Evolutionary conservation across 1,140 invertebrate genomes (phyloP), one percentile per base, ranked within the genome.

Genomic region (Odontomachus brunneus): DNA sequence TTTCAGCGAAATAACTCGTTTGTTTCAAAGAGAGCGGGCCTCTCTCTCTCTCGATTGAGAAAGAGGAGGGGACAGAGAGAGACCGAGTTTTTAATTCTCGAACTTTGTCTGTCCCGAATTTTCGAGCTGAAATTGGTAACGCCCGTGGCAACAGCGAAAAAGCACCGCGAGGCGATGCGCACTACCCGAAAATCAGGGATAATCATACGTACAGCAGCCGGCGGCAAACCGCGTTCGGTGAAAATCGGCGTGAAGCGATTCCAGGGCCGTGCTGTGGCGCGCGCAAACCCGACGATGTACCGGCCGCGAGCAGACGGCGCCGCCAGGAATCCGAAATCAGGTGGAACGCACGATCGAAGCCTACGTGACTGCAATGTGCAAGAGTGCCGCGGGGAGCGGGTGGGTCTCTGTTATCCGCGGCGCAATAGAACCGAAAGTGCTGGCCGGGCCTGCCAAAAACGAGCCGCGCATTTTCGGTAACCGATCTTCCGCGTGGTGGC

Each of bases 361-460:
- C 82, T 91, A 93, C 92, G 92, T 92, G 92, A 93, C 91, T 91
- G 90, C 80, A 91, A 93, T 93, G 73, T 89, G 83, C 67, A 90
- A 90, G 82, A 82, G 71, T 80, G 44, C 69, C 74, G 38, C 38
- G 38, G 38, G 38, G 38, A 44, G 38, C 38, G 38, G 38, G 9
- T 44, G 38, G 17, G 5, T 80, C 12, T 44, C 51, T 80, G 65
- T 48, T 80, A 71, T 55, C 15, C 49, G 17, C 33, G 75, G 14
- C 17, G 57, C 75, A 69, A 78, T 78, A n/a, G 65, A 59, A 80
- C 19, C 17, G 19, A 67, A 22, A 57, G 24, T 69, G 33, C 33
- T 22, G 17, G 33, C 14, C 5, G 15, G 7, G 15, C 15, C 19
- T 29, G 19, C 15, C 59, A 66, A 69, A 57, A 26, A 4, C 49